A percentile compares a stretch with the other conserved stretches of the same genome.
Evolutionary conservation across 2,797 vertebrate species (phyloP).

Genomic region (Myoxocephalus aenaeus): DNA sequence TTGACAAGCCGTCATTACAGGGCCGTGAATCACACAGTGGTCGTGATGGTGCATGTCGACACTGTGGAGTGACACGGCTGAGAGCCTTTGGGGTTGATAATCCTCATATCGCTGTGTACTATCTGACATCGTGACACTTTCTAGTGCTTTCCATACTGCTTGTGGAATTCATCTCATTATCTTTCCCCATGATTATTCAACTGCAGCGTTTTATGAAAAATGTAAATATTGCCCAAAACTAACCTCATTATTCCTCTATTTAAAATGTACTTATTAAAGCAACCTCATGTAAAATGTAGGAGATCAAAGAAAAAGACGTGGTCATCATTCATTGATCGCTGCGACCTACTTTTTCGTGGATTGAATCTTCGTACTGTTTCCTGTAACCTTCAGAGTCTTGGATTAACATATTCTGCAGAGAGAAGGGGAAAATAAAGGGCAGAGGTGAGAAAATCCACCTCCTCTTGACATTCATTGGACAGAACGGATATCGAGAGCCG

Average conservation of each 20-base stretch:
- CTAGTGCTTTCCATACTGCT: neutral
- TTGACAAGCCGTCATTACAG: conserved; percentile 12
- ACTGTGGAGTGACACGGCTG: neutral
- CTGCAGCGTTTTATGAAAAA: conserved; percentile 34
- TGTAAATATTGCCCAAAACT: conserved; percentile 22
- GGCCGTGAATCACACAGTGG: neutral
- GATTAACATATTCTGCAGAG: conserved; percentile 93
- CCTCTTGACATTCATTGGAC: neutral
- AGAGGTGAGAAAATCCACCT: neutral
- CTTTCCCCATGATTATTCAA: conserved; percentile 44
- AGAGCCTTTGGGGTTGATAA: conserved; percentile 8
- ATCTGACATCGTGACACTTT: conserved; percentile 14
- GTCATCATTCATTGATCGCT: neutral
- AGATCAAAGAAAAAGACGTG: neutral
- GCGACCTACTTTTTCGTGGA: conserved; percentile 94
- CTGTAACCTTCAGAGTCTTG: conserved; percentile 97
- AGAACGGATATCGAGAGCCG: neutral
- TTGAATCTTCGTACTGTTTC: conserved; percentile 96
- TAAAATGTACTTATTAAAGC: conserved; percentile 28
- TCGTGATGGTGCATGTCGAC: neutral
- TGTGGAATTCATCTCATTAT: conserved; percentile 26
- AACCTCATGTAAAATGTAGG: conserved; percentile 32
- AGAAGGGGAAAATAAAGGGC: neutral
- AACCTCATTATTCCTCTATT: conserved; percentile 43
- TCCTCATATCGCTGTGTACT: conserved; percentile 13